phyloP scores from a whole-genome alignment of 2,113 vertebrate genomes.

The Pholis gunnellus region DNA sequence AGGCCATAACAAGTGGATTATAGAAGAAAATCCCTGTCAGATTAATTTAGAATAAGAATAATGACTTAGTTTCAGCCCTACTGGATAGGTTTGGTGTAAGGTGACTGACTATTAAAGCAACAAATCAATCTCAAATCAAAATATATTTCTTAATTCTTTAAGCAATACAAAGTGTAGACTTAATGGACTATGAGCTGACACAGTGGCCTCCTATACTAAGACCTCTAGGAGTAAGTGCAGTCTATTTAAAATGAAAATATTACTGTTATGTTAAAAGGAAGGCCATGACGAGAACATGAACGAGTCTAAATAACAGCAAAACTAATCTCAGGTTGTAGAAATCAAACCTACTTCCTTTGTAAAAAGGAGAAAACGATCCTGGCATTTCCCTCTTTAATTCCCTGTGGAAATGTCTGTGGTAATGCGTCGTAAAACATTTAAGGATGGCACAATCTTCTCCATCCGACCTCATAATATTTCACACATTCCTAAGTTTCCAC shows the following conservation, averaged over 20 bases:
- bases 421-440: background rate
- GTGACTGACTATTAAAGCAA: background rate
- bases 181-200: background rate
- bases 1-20: background rate
- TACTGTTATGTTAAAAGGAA: background rate
- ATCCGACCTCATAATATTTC: background rate
- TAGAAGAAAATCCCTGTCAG: background rate
- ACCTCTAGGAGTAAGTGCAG: background rate
- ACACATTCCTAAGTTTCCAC: background rate
- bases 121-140: background rate
- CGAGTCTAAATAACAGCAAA: slow-evolving; percentile 5
- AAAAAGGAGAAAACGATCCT: background rate
- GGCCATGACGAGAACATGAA: background rate
- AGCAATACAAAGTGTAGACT: background rate
- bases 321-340: background rate
- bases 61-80: background rate
- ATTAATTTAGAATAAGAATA: background rate
- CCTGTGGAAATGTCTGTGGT: background rate
- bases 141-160: accelerated
- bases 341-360: background rate
- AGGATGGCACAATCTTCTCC: background rate
- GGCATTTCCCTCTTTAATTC: background rate
- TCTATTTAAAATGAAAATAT: background rate
- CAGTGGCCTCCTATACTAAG: background rate
- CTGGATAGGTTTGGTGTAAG: background rate